Percentiles rank a stretch among this genome's conserved stretches.
Evolutionary conservation across 2,797 vertebrate genomes (phyloP).

Genomic region (Potorous gilbertii): DNA sequence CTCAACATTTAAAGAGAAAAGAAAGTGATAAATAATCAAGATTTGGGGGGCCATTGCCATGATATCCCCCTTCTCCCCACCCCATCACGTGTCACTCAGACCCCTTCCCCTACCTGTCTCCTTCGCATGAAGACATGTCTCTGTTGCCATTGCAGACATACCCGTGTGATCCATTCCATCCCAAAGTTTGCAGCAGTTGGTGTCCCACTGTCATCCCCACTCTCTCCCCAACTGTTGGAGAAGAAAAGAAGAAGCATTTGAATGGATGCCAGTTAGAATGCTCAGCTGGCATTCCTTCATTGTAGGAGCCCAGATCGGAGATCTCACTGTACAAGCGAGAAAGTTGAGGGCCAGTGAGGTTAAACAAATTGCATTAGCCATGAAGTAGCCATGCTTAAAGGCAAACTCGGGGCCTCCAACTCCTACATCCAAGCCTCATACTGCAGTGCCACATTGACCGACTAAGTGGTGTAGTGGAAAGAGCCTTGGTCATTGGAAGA

Average conservation of each 20-base stretch:
- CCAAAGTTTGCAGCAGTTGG: neutral
- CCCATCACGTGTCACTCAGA: neutral
- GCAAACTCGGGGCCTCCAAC: neutral
- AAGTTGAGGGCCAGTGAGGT: neutral
- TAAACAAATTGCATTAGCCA: neutral
- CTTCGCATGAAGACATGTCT: neutral
- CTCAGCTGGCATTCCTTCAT: neutral
- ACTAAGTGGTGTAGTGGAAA: neutral
- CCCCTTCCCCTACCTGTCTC: neutral
- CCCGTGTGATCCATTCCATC: neutral
- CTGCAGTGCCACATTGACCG: neutral
- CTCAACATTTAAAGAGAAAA: neutral
- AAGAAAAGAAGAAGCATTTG: neutral
- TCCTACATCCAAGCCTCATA: neutral
- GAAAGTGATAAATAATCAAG: neutral
- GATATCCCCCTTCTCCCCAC: neutral
- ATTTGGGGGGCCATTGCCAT: neutral
- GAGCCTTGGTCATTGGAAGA: neutral
- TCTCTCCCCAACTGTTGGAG: neutral
- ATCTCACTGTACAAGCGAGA: neutral
- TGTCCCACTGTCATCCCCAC: neutral
- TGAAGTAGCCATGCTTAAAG: neutral
- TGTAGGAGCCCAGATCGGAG: neutral
- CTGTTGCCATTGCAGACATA: neutral
- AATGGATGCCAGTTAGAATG: neutral